Percentiles rank a stretch among this genome's conserved stretches.
phyloP scores from a whole-genome alignment of 2,888 invertebrate genomes.

The Apodemia duryi region DNA sequence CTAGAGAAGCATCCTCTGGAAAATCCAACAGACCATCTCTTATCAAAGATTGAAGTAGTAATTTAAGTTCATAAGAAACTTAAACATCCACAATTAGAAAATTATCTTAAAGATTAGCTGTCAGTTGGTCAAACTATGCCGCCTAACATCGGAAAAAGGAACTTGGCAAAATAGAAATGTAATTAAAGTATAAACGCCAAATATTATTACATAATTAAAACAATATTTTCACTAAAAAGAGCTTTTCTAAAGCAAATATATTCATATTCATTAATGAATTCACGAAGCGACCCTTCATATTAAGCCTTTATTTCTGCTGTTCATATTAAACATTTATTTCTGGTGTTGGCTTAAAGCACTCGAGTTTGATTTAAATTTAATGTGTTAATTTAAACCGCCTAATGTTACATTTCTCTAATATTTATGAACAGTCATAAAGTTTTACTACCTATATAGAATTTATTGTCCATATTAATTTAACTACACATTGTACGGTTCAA shows the following conservation, averaged over 20 bases:
- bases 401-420: conserved; percentile 13
- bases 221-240: neutral
- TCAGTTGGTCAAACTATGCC: too few species aligned
- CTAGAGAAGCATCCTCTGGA: too few species aligned
- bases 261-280: conserved; percentile 7
- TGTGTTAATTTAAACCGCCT: conserved; percentile 9
- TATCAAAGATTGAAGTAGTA: too few species aligned
- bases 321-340: neutral
- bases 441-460: neutral
- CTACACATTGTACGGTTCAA: neutral
- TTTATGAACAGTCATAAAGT: conserved; percentile 10
- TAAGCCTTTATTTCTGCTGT: neutral
- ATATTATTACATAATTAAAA: neutral
- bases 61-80: too few species aligned
- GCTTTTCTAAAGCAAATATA: neutral
- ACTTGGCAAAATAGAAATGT: too few species aligned
- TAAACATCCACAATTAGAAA: too few species aligned
- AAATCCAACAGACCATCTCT: too few species aligned
- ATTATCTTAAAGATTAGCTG: too few species aligned
- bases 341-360: neutral
- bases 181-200: too few species aligned
- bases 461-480: neutral
- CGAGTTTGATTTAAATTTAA: conserved; percentile 7
- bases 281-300: conserved; percentile 7
- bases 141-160: too few species aligned